Evolutionary conservation across 2,113 vertebrate genomes (phyloP), one percentile per base, ranked within the genome.

Genomic region (Macrotus californicus): DNA sequence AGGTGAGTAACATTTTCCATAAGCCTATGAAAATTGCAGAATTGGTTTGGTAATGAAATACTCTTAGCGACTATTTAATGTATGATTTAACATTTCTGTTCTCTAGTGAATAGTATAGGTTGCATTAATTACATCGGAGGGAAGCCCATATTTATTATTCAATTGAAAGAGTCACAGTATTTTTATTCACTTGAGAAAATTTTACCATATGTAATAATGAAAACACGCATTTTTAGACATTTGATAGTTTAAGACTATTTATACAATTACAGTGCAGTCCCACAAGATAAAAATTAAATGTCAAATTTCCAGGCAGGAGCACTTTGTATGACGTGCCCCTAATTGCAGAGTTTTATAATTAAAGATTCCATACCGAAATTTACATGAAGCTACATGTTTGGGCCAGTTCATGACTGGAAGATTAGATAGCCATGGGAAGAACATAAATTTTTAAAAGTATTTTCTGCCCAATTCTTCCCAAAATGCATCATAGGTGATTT

Each of bases 11-110:
- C 86, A 96, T 98, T 98, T 98, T 98, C 97, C 97, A 79, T 97
- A 98, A 97, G 94, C 97, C 95, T 96, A 93, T 97, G 96, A 95
- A 98, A 98, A 98, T 69, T 96, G 97, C 83, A 98, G 95, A 98
- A 98, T 97, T 98, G 96, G 94, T 98, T 98, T 97, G 96, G 92
- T 98, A 98, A 98, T 98, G 96, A 98, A 98, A 98, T 97, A 98
- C 95, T 97, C 96, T 96, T 85, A 98, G 94, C 93, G 97, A 97
- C 83, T 97, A 98, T 98, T 97, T 82, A 95, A 98, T 97, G 97
- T 98, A 96, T 97, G 96, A 98, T 97, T 98, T 97, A 98, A 98
- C 91, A 95, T 98, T 97, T 98, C 91, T 96, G 96, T 97, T 97
- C 96, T 98, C 97, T 96, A 91, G 77, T 97, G 97, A 98, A 98